Base-by-base conservation (phyloP, 2,888 invertebrate species). In the Aplocera efformata region DNA sequence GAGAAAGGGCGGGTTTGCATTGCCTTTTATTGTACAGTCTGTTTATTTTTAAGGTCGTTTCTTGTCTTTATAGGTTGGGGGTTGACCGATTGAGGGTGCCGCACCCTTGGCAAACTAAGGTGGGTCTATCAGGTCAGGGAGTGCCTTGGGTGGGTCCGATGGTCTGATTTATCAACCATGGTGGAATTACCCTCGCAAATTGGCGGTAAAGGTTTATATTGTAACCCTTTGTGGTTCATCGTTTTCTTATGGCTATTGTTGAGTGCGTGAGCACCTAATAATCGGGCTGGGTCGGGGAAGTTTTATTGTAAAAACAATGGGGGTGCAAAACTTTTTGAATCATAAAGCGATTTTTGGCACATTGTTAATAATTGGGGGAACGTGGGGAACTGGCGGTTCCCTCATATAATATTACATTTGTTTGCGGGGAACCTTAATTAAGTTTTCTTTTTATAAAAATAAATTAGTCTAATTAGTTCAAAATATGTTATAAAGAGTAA, bases 41-140 rank as follows among this genome's bases (percentile, higher is more conserved):
- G 82, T 86, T 79, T 85, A 78, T 83, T 85, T 60, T 84, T 81
- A 82, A 83, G 84, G 79, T 70, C 79, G 72, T 76, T 64, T 67
- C 64, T 73, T 73, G 72, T 74, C 72, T 83, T 79, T 83, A 81
- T 78, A 67, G 78, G 63, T 77, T 79, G 68, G 64, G 65, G 67
- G 67, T 69, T 68, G 72, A 68, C 60, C 64, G 70, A 74, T 78
- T 75, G 79, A 68, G 72, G 75, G 67, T 69, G 74, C 58, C 81
- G 73, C 82, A 70, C 84, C 83, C 78, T 58, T 68, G 67, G 69
- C 72, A 76, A 82, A 81, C 77, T 78, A 65, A 67, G 73, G 71
- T 60, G 60, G 63, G 58, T 55, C 63, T 79, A 78, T 80, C 77
- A 73, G 56, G 63, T 54, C 54, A 57, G 74, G 82, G 80, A 54